These are phyloP conservation scores for Corynorhinus townsendii DNA, from an alignment of 2,113 vertebrate genomes.

Conservation along the genomic window DNA sequence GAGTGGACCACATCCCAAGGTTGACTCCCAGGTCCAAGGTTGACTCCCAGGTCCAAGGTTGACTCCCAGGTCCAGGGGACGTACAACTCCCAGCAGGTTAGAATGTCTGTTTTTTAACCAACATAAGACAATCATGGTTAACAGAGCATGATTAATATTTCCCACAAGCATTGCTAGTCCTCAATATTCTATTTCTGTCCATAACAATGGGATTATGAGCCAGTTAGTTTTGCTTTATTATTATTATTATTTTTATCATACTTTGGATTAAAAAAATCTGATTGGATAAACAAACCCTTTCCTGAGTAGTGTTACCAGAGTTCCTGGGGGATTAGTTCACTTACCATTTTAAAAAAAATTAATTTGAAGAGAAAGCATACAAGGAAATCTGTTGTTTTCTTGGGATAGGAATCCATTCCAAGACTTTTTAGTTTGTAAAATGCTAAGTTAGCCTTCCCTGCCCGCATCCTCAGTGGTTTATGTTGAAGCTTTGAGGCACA, in stretches of 20 bases:
- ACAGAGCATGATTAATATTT: no score
- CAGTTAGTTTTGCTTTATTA: conserved; percentile 10
- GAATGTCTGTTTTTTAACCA: no score
- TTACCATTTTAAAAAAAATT: not conserved
- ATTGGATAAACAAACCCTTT: not conserved
- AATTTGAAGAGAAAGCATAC: not conserved
- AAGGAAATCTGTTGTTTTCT: conserved; percentile 18
- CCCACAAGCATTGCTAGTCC: no score
- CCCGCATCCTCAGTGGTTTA: not conserved
- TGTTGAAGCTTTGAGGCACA: not conserved
- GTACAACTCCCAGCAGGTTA: no score
- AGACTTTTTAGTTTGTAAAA: not conserved
- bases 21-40: no score
- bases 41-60: no score
- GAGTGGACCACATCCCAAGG: no score
- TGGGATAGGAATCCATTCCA: not conserved
- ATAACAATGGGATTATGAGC: not conserved
- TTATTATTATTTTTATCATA: not conserved
- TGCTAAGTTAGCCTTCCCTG: not conserved
- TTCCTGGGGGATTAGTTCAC: not conserved
- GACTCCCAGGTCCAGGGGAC: no score
- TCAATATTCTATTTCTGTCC: no score
- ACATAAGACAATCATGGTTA: no score
- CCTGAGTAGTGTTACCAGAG: not conserved
- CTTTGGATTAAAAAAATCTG: not conserved